Evolutionary conservation across 2,888 invertebrate species (phyloP).

Genomic region (Drosophila aldrichi): DNA sequence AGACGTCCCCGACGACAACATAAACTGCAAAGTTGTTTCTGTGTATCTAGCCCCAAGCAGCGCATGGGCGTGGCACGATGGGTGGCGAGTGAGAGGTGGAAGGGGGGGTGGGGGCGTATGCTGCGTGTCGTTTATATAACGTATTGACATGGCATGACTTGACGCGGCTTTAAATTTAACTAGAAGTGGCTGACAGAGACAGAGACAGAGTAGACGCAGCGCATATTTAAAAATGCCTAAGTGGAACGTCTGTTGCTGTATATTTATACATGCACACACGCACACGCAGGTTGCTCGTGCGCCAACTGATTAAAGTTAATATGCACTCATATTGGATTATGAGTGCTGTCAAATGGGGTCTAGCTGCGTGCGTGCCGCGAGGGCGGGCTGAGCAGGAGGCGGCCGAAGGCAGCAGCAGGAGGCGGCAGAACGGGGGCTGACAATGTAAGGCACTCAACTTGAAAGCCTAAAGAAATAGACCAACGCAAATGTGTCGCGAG

Average conservation of each 20-base stretch:
- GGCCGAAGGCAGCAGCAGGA: not conserved
- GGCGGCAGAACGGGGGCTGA: no score
- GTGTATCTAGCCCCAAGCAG: constrained; percentile 9
- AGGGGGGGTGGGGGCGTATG: not conserved
- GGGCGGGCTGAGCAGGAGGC: not conserved
- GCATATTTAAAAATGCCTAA: constrained; percentile 68
- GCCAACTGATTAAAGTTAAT: constrained; percentile 80
- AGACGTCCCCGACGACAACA: constrained; percentile 38
- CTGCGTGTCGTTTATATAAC: not conserved
- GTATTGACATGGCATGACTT: constrained; percentile 62
- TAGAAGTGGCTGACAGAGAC: constrained; percentile 12
- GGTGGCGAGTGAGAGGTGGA: not conserved
- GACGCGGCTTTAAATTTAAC: constrained; percentile 61
- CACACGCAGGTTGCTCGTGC: constrained; percentile 46
- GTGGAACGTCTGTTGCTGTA: constrained; percentile 57
- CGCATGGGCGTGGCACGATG: not conserved
- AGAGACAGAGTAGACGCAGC: constrained; percentile 2
- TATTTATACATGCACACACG: constrained; percentile 5
- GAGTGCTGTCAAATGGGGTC: constrained; percentile 75
- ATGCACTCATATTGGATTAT: constrained; percentile 80
- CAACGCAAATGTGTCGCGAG: constrained; percentile 48
- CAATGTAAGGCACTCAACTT: constrained; percentile 68
- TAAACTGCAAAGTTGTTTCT: constrained; percentile 39
- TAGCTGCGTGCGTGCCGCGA: constrained; percentile 4
- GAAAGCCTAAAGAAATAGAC: constrained; percentile 73